Percentiles rank a stretch among this genome's conserved stretches.
These are phyloP conservation scores for Chelidonichthys spinosus DNA, from an alignment of 2,797 vertebrate genomes.

Conservation along the genomic window DNA sequence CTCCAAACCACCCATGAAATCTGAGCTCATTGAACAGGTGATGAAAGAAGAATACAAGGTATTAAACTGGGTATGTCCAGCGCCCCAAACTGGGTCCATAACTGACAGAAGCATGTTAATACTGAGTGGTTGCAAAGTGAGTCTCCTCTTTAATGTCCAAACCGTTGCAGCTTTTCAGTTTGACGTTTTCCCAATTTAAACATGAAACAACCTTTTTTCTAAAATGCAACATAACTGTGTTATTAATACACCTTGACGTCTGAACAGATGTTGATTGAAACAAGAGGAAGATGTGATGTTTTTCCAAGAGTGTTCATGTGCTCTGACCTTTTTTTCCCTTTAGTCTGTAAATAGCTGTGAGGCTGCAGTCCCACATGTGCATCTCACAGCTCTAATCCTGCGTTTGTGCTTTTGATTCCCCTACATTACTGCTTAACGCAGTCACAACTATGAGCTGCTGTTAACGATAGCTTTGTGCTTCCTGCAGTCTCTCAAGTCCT, in stretches of 20 bases:
- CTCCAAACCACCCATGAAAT: conserved; percentile 97
- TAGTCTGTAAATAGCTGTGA: conserved; percentile 42
- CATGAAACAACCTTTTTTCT: neutral
- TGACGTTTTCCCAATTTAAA: conserved; percentile 10
- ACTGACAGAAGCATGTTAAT: conserved; percentile 54
- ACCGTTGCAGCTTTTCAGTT: neutral
- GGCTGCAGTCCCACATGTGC: neutral
- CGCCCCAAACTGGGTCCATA: conserved; percentile 66
- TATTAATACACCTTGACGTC: conserved; percentile 6
- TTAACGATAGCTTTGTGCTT: neutral
- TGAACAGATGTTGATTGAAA: conserved; percentile 9
- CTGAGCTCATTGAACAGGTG: conserved; percentile 99
- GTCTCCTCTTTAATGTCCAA: neutral
- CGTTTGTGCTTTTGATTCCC: conserved; percentile 7
- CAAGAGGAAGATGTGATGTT: conserved; percentile 16
- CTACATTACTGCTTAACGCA: neutral
- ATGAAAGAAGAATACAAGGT: conserved; percentile 99
- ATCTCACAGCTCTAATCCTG: neutral
- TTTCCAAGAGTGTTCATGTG: conserved; percentile 9
- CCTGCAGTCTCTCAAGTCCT: neutral
- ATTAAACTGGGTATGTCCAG: conserved; percentile 86
- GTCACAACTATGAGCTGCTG: neutral
- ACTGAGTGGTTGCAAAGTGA: conserved; percentile 22
- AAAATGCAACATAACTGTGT: neutral
- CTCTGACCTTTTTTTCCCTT: conserved; percentile 33